phyloP scores from a whole-genome alignment of 2,113 vertebrate genomes.

The Theropithecus gelada region DNA sequence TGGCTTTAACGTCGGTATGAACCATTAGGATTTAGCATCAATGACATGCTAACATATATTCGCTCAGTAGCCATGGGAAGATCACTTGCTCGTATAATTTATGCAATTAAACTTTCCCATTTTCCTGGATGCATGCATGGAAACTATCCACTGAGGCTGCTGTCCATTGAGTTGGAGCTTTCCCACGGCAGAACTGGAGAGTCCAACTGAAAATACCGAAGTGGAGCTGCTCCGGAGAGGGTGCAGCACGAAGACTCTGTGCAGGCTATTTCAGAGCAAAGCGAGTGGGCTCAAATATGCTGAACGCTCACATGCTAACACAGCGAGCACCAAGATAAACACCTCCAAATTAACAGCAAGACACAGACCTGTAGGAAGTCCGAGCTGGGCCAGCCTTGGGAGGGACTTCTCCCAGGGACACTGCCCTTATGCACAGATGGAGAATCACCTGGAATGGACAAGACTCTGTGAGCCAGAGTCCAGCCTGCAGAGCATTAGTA shows the following conservation, averaged over 20 bases:
- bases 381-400: neutral
- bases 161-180: constrained; percentile 69
- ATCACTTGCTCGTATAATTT: constrained; percentile 64
- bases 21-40: constrained; percentile 37
- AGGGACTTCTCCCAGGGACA: neutral
- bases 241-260: neutral
- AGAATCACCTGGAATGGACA: neutral
- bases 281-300: neutral
- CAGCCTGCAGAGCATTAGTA: neutral
- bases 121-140: constrained; percentile 66
- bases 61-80: constrained; percentile 9
- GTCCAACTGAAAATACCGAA: constrained; percentile 53
- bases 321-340: neutral
- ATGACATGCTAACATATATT: neutral
- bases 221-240: neutral
- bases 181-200: constrained; percentile 43
- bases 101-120: constrained; percentile 64
- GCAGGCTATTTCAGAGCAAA: neutral
- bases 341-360: neutral
- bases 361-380: no score
- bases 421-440: neutral
- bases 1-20: constrained; percentile 57
- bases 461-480: neutral
- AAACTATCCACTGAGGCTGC: constrained; percentile 54
- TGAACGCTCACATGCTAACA: neutral